Base-by-base conservation (phyloP, 2,888 invertebrate genomes). In the Lymantria monacha region DNA sequence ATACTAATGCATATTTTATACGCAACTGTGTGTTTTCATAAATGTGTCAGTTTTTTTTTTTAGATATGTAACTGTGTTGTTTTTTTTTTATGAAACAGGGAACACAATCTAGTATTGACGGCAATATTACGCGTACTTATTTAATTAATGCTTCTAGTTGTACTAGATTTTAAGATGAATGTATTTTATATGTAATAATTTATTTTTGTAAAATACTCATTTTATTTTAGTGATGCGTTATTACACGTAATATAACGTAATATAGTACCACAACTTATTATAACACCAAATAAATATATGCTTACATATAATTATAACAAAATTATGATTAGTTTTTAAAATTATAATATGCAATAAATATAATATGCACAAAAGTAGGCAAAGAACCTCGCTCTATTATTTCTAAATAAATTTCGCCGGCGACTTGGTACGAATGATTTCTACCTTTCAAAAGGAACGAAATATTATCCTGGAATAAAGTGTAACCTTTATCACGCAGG, bases 101-200 rank as follows among this genome's bases (percentile, higher is more conserved):
- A 55, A 55, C 46, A 57, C 46, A 59, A 56, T 57, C 47, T 61
- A 60, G 54, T 65, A 63, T 66, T 59, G 63, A 66, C 59, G 65
- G 69, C 71, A 75, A 74, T 74, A 70, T 72, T 70, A 73, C 55
- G 66, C 68, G 74, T 80, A 80, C 74, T 77, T 78, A 81, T 72
- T 73, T 71, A 58, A 62, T 55, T 67, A 63, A 61, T 65, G 59
- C 65, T 66, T 66, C 53, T 70, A 65, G 61, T 71, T 70, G 69
- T 66, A 62, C 62, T 78, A 74, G 64, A 33, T 66, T 56, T 46
- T 77, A 74, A 73, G 71, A 46, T 46, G 55, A 61, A 64, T 55
- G 63, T 63, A 63, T 61, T 61, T 48, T 57, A 55, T 64, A 46
- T 59, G 46, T 60, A 55, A 56, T 63, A 61, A 63, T 63, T 67